Evolutionary conservation across 2,888 invertebrate genomes (phyloP).

Genomic region (Nomada ferruginata): DNA sequence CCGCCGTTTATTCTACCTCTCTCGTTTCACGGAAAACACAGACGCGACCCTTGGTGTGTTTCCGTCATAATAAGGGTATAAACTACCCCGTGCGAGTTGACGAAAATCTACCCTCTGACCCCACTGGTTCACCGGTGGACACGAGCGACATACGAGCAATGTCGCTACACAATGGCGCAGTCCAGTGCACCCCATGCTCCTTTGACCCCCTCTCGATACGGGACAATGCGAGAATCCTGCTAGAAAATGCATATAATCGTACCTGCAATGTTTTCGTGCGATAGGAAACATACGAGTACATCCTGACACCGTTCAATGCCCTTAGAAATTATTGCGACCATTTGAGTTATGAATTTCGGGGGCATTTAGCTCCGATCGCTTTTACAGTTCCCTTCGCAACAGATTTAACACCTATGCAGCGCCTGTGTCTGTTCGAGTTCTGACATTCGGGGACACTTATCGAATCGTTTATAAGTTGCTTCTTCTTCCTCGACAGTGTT

Average conservation of each 20-base stretch:
- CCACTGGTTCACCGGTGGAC: slow-evolving; percentile 68
- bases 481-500: no score
- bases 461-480: no score
- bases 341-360: not conserved
- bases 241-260: slow-evolving; percentile 36
- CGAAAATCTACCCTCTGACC: slow-evolving; percentile 74
- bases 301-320: not conserved
- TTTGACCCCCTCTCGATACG: slow-evolving; percentile 73
- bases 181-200: slow-evolving; percentile 71
- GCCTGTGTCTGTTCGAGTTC: no score
- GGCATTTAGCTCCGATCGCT: no score
- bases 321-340: not conserved
- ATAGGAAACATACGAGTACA: not conserved
- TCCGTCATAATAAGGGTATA: slow-evolving; percentile 74
- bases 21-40: slow-evolving; percentile 34
- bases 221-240: slow-evolving; percentile 64
- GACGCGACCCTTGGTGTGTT: slow-evolving; percentile 36
- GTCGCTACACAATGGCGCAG: slow-evolving; percentile 78
- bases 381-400: no score
- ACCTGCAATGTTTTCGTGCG: slow-evolving; percentile 26
- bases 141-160: slow-evolving; percentile 74
- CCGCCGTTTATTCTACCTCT: slow-evolving; percentile 18
- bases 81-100: slow-evolving; percentile 62
- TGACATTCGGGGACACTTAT: no score
- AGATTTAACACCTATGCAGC: no score